Percentiles rank a stretch among this genome's conserved stretches.
phyloP scores from a whole-genome alignment of 2,113 vertebrate species.

The Gasterosteus aculeatus region DNA sequence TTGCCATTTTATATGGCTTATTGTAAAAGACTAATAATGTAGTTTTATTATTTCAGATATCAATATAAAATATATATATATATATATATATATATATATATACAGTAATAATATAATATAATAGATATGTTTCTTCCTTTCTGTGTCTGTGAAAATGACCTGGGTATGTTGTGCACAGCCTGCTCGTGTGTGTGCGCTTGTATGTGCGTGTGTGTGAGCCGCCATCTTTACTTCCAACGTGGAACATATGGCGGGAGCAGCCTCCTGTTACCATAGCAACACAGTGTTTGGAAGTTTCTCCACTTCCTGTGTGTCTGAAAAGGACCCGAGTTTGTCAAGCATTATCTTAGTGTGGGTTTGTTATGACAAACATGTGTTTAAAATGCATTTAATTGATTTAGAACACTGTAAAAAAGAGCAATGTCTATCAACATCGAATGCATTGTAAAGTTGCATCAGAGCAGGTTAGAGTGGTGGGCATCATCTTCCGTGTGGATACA shows the following conservation, averaged over 20 bases:
- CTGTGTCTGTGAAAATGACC: conserved; percentile 8
- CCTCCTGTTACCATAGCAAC: conserved; percentile 78
- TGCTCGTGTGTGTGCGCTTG: background rate
- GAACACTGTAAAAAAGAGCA: background rate
- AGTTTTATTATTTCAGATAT: conserved; percentile 1
- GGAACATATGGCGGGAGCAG: conserved; percentile 73
- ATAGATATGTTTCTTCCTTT: background rate
- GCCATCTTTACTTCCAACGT: conserved; percentile 27
- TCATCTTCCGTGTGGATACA: conserved; percentile 36
- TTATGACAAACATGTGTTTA: background rate
- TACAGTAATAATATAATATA: background rate
- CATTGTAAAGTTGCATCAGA: background rate
- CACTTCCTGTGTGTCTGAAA: conserved; percentile 11
- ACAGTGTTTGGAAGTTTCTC: conserved; percentile 57
- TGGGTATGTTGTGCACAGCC: conserved; percentile 10
- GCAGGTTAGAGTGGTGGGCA: conserved; percentile 19
- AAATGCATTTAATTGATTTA: background rate
- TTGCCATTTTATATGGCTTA: background rate
- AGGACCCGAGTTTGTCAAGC: conserved; percentile 19
- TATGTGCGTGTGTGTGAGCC: conserved; percentile 33
- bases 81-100: too few species aligned
- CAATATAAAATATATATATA: too few species aligned
- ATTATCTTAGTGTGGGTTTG: conserved; percentile 33
- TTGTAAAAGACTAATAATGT: background rate
- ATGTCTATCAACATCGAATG: background rate